A percentile compares a stretch with the other conserved stretches of the same genome.
Conservation (phyloP, 2,797 vertebrate genomes). For the Propithecus deckenii region DNA sequence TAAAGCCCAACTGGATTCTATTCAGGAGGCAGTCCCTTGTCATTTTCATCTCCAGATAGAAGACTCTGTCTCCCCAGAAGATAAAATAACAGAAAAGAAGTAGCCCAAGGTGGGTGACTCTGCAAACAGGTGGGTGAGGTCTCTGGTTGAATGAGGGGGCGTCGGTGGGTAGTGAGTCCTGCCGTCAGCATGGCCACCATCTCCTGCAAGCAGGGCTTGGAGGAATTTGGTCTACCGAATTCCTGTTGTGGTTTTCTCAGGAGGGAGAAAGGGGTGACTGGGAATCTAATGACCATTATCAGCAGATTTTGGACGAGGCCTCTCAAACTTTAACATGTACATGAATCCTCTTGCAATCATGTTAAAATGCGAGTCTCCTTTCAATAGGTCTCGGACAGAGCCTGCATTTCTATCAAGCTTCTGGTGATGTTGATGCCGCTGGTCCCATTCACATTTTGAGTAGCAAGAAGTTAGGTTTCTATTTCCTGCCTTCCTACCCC, state of each 20-base stretch:
- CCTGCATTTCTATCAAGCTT: neutral
- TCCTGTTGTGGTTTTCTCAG: neutral
- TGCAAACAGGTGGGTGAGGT: neutral
- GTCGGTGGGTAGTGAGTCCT: neutral
- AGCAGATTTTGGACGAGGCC: neutral
- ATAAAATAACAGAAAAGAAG: neutral
- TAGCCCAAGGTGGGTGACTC: neutral
- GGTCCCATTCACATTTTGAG: neutral
- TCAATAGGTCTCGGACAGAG: neutral
- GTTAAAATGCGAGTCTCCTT: neutral
- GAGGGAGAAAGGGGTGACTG: neutral
- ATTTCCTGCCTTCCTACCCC: neutral
- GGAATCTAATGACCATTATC: neutral
- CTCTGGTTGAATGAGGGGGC: neutral
- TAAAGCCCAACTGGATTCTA: neutral
- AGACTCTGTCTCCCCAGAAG: neutral
- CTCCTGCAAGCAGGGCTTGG: neutral
- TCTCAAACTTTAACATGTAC: neutral
- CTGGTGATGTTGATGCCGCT: neutral
- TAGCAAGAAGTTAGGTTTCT: constrained; percentile 10
- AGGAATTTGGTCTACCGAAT: neutral
- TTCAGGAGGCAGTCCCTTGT: neutral
- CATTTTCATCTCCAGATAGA: neutral
- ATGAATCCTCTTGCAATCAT: neutral
- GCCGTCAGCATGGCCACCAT: neutral